These are phyloP conservation scores for Colossoma macropomum DNA, from an alignment of 2,113 vertebrate genomes.

Conservation along the genomic window DNA sequence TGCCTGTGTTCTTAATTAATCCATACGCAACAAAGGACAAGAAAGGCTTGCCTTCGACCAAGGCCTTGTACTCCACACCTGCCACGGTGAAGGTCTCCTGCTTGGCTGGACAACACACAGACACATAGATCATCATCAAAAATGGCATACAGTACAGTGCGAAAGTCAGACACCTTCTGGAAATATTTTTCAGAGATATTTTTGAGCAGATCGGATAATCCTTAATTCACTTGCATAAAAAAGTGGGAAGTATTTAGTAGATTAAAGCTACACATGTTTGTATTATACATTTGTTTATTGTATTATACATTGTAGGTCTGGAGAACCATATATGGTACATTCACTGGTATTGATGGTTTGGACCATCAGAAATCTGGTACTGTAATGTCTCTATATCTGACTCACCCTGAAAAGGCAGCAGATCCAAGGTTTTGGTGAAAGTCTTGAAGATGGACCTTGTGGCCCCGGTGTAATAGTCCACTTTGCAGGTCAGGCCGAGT, in stretches of 20 bases:
- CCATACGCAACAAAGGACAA: slow-evolving; percentile 82
- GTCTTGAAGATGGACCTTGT: slow-evolving; percentile 73
- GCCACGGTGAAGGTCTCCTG: slow-evolving; percentile 51
- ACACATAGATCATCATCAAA: neutral
- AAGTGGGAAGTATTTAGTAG: too few species aligned
- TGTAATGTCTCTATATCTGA: neutral
- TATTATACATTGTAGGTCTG: too few species aligned
- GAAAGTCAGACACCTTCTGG: neutral
- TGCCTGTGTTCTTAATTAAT: slow-evolving; percentile 62
- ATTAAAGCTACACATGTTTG: too few species aligned
- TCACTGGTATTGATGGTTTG: too few species aligned
- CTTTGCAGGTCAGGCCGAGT: slow-evolving; percentile 70
- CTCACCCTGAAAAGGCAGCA: slow-evolving; percentile 59
- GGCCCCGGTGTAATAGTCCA: slow-evolving; percentile 88
- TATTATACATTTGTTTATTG: too few species aligned
- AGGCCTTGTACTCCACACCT: slow-evolving; percentile 79
- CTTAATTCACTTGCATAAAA: too few species aligned
- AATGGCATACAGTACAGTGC: too few species aligned
- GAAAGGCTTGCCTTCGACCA: slow-evolving; percentile 78
- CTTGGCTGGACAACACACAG: slow-evolving; percentile 25
- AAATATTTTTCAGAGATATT: too few species aligned
- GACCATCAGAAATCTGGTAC: too few species aligned
- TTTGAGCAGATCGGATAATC: too few species aligned
- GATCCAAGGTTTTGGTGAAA: slow-evolving; percentile 9
- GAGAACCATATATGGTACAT: too few species aligned